phyloP scores from a whole-genome alignment of 2,113 vertebrate species.

The Myiagra hebetior region DNA sequence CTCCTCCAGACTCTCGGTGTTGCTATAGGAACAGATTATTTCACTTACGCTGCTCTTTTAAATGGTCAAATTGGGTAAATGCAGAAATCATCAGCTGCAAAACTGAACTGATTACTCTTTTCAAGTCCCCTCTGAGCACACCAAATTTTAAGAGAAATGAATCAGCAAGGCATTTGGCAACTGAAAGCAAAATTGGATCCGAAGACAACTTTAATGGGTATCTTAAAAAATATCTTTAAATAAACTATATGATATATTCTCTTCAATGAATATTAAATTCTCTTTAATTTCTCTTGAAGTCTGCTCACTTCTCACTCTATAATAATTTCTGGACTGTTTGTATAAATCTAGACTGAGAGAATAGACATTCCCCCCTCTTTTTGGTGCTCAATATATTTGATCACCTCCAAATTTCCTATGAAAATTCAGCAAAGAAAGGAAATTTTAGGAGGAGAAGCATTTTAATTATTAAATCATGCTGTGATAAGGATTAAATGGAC shows the following conservation, averaged over 20 bases:
- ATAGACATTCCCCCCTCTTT: not conserved
- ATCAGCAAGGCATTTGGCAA: not conserved
- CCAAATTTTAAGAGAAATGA: not conserved
- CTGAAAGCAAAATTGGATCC: not conserved
- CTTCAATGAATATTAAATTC: not conserved
- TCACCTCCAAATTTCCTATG: not conserved
- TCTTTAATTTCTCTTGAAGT: not conserved
- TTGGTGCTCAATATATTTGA: not conserved
- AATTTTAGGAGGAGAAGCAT: not conserved
- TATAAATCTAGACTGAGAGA: not conserved
- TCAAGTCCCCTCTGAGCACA: not conserved
- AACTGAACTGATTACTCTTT: constrained; percentile 19
- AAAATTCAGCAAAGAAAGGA: not conserved
- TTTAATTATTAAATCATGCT: not conserved
- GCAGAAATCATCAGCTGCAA: not conserved
- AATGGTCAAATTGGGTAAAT: not conserved
- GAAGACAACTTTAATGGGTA: not conserved
- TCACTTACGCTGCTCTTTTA: not conserved
- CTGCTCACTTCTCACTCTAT: not conserved
- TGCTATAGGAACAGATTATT: constrained; percentile 42
- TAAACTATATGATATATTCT: not conserved
- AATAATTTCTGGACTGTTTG: not conserved
- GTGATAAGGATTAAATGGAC: not conserved
- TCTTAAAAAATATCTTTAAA: not conserved
- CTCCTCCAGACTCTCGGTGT: not conserved